Evolutionary conservation across 2,888 invertebrate genomes (phyloP), one percentile per base, ranked within the genome.

Genomic region (Mactromeris polynyma): DNA sequence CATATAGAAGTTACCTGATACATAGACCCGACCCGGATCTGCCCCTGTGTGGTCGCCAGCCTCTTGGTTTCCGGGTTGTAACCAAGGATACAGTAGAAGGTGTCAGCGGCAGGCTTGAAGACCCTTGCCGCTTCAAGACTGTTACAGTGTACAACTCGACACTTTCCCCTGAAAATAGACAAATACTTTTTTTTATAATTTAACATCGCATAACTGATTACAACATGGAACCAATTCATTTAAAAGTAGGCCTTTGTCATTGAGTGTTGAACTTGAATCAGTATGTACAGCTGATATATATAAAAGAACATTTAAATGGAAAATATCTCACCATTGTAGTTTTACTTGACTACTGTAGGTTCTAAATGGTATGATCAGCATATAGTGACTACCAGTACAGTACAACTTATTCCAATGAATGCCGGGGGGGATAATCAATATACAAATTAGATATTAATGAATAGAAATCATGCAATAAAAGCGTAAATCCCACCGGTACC

Each of bases 1-100:
- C n/a, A n/a, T n/a, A n/a, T n/a, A n/a, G n/a, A n/a, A n/a, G 21
- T 81, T 88, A 96, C 97, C 97, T 97, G 97, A 95, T 97, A 97
- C 95, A 97, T 97, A 93, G 97, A 97, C 94, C 97, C 97, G 90
- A 97, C 97, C 95, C 97, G 97, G 92, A 97, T 97, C 96, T 97
- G 97, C 87, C 97, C 97, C 96, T 97, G 97, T 87, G 97, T 97
- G 94, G 97, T 97, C 94, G 97, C 97, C 97, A 97, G 97, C 93
- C 96, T 97, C 95, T 97, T 96, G 89, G 97, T 97, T 95, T 97
- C 97, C 69, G 97, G 97, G 94, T 97, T 97, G 94, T 97, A 97
- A 91, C 97, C 97, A 92, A 97, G 96, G 85, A 97, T 97, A 96
- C 97, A 97, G 96, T 97, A 97, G 96, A 97, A 97, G 73, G 96